Base-by-base conservation (phyloP, 2,113 vertebrate genomes). In the Neoarius graeffei region DNA sequence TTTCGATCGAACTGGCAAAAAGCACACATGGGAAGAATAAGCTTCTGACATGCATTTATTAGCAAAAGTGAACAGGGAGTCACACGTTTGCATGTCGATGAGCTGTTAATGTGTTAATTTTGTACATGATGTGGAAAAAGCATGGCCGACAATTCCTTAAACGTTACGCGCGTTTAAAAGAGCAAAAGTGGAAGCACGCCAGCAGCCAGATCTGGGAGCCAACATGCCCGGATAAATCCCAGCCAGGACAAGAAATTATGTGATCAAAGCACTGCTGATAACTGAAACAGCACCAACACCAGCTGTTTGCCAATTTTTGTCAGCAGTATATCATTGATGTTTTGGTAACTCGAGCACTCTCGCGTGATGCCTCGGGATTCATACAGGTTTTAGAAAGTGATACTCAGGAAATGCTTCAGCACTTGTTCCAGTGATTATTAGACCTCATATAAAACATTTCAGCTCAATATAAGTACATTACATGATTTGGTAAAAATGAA, bases 311-410 rank as follows among this genome's bases (percentile, higher is more conserved):
- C 27, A 56, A 42, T n/a, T 57, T 86, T 35, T 81, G 19, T 66
- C 74, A 79, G 85, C 74, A 80, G 59, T 86, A 35, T 57, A 69
- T 69, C 76, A 86, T 62, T 81, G 76, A 52, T 86, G 62, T 86
- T 81, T 81, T 86, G 76, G 85, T 67, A 81, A 81, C 81, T 56
- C 76, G 57, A 42, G 62, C 62, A 57, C 5, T 42, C 59, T 86
- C 64, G 76, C 14, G 1, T 52, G 35, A 86, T 80, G 60, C 64
- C 48, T 67, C 62, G 6, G 8, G 15, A 35, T 81, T 81, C 6
- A 9, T 59, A 57, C 27, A 81, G 54, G 35, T 57, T 81, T 59
- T 59, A 60, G 27, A 81, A 59, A 81, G 56, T 81, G 48, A 52
- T n/a, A 77, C 48, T n/a, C 11, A n/a, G 10, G 19, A 59, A 5